phyloP scores from a whole-genome alignment of 2,888 invertebrate species.

The Lapara coniferarum region DNA sequence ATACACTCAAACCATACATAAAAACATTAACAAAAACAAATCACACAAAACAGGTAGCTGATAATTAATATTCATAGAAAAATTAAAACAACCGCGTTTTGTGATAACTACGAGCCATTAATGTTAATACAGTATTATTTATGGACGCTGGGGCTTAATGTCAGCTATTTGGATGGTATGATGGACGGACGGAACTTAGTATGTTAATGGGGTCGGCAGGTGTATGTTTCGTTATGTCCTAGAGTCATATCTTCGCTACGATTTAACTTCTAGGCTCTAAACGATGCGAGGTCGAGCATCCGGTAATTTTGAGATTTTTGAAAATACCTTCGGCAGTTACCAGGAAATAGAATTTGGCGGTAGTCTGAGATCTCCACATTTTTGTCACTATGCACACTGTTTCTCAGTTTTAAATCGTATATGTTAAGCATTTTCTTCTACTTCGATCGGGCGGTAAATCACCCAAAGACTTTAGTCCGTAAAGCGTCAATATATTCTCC shows the following conservation, averaged over 20 bases:
- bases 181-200: conserved; percentile 8
- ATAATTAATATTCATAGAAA: conserved; percentile 54
- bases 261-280: neutral
- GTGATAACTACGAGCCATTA: conserved; percentile 26
- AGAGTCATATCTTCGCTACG: neutral
- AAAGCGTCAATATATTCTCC: no score
- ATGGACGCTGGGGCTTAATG: neutral
- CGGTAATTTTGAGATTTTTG: no score
- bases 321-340: no score
- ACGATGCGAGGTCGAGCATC: no score
- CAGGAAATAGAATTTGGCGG: no score
- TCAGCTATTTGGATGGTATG: neutral
- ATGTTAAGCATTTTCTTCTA: no score
- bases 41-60: conserved; percentile 40
- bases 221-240: neutral
- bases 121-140: conserved; percentile 18
- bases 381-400: no score
- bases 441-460: no score
- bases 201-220: conserved; percentile 15
- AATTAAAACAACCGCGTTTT: conserved; percentile 39
- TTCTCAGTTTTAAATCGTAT: no score
- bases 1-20: neutral
- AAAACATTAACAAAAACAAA: conserved; percentile 18
- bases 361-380: no score
- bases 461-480: no score